phyloP scores from a whole-genome alignment of 2,113 vertebrate genomes.

The Dasypus novemcinctus region DNA sequence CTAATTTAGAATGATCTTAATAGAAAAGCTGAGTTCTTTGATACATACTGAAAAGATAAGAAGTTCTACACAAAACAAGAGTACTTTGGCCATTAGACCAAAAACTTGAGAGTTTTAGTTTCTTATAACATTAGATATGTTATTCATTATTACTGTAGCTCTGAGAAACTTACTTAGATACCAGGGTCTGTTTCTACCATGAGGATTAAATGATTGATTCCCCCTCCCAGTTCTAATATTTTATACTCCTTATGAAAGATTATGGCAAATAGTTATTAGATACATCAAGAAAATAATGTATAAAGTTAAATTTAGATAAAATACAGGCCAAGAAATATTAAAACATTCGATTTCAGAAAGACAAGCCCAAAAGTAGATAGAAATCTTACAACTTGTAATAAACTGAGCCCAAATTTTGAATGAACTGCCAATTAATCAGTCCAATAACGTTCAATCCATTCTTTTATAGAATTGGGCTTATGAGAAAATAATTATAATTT shows the following conservation, averaged over 20 bases:
- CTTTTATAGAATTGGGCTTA: neutral
- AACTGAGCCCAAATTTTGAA: constrained; percentile 7
- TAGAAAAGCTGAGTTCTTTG: neutral
- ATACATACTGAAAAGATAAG: neutral
- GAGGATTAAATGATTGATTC: neutral
- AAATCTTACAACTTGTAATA: neutral
- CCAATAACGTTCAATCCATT: neutral
- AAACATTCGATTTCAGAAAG: neutral
- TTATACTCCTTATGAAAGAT: neutral
- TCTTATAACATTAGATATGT: neutral
- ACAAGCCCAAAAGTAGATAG: neutral
- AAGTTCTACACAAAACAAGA: neutral
- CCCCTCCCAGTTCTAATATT: neutral
- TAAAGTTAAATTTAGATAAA: neutral
- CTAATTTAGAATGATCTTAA: neutral
- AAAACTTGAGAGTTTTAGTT: neutral
- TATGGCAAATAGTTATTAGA: neutral
- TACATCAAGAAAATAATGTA: neutral
- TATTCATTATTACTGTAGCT: neutral
- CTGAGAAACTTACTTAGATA: neutral
- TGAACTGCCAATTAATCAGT: neutral
- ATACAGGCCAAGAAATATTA: neutral
- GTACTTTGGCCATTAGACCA: neutral
- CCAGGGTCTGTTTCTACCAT: neutral
- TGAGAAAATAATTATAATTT: constrained; percentile 42